These are phyloP conservation scores for Scopus umbretta DNA, from an alignment of 2,113 vertebrate species.

Conservation along the genomic window DNA sequence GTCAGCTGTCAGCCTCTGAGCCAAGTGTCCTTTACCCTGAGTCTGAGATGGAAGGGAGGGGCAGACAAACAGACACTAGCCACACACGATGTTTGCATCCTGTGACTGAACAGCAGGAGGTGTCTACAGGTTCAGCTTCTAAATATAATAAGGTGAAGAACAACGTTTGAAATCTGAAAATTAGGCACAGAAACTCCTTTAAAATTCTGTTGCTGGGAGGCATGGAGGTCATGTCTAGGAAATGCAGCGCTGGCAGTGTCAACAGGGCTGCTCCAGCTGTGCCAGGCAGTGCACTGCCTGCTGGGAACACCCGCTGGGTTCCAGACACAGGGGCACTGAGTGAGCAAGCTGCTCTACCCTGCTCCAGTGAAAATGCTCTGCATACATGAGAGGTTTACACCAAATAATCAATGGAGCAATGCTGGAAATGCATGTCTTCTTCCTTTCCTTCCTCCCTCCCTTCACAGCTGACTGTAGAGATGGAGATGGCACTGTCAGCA, in stretches of 20 bases:
- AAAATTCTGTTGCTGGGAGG: neutral
- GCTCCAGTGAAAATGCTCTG: neutral
- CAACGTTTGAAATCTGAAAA: neutral
- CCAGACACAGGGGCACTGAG: neutral
- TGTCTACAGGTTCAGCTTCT: neutral
- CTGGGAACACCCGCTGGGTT: neutral
- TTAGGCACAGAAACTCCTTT: neutral
- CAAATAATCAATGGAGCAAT: neutral
- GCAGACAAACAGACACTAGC: neutral
- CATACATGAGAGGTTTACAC: neutral
- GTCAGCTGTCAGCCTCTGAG: neutral
- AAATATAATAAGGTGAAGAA: neutral
- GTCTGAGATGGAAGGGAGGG: neutral
- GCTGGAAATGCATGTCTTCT: neutral
- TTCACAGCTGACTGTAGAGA: neutral
- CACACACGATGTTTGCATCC: fast-evolving
- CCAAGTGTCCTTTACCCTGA: neutral
- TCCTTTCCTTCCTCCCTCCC: neutral
- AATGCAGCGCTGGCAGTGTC: neutral
- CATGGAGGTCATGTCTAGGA: neutral
- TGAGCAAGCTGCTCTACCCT: neutral
- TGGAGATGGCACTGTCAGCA: neutral
- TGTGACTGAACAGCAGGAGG: neutral
- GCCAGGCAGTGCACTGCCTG: fast-evolving
- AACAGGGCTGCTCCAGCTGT: neutral